phyloP scores from a whole-genome alignment of 2,113 vertebrate genomes.

The Lepisosteus oculatus region DNA sequence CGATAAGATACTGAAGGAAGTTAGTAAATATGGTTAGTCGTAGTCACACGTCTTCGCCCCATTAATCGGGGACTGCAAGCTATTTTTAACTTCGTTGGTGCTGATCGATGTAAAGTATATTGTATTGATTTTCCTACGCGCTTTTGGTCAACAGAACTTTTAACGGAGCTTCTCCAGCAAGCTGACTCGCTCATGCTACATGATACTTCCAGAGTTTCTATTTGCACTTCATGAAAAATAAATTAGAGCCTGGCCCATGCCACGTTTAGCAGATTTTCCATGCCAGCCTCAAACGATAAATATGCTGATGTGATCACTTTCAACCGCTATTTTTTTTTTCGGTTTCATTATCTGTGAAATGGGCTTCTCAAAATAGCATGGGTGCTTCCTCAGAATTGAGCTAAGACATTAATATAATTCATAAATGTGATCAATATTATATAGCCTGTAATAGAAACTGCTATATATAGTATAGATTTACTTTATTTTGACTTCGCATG shows the following conservation, averaged over 20 bases:
- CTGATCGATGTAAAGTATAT: background rate
- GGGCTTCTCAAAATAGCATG: constrained; percentile 63
- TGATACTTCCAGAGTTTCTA: constrained; percentile 41
- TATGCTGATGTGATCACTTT: constrained; percentile 38
- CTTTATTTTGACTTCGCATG: no score
- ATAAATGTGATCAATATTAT: constrained; percentile 54
- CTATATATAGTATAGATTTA: constrained; percentile 38
- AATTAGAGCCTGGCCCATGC: constrained; percentile 23
- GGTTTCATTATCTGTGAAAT: constrained; percentile 45
- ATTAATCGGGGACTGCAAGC: background rate
- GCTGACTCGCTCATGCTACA: background rate
- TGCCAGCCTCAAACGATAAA: constrained; percentile 34
- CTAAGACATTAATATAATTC: constrained; percentile 58
- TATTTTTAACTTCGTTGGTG: background rate
- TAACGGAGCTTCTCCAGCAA: background rate
- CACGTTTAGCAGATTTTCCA: constrained; percentile 44
- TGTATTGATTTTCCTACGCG: background rate
- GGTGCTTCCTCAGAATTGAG: constrained; percentile 40
- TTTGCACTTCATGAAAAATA: constrained; percentile 50
- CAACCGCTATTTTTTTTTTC: constrained; percentile 6
- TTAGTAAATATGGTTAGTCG: no score
- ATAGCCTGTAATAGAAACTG: constrained; percentile 59
- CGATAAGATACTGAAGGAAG: no score
- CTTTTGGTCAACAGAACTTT: no score
- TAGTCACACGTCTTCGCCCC: background rate